Conservation (phyloP, 2,888 invertebrate species). For the Neoaliturus tenellus region DNA sequence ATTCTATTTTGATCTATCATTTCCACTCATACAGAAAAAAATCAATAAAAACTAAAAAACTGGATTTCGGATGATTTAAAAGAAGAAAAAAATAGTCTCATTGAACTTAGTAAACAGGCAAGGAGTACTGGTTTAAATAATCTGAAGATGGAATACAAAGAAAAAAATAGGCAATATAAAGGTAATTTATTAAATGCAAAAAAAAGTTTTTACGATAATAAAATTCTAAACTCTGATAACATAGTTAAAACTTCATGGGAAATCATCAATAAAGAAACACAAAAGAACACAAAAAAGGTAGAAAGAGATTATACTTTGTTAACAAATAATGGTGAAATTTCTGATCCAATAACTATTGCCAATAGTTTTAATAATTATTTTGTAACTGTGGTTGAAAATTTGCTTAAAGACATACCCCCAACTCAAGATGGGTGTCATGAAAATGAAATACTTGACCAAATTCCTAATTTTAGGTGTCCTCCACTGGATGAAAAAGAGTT, state of each 20-base stretch:
- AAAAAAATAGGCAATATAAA: constrained; percentile 16
- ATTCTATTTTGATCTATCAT: constrained; percentile 2
- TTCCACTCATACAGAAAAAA: not conserved
- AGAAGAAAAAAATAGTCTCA: constrained; percentile 19
- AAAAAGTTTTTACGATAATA: not conserved
- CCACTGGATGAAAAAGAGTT: constrained; percentile 8
- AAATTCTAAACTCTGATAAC: constrained; percentile 41
- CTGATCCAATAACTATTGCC: not conserved
- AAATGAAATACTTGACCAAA: not conserved
- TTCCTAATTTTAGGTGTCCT: constrained; percentile 31
- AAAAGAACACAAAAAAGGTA: not conserved
- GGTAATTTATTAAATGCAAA: not conserved
- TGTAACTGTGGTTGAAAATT: not conserved
- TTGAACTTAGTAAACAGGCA: constrained; percentile 21
- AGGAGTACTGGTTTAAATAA: not conserved
- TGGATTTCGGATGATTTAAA: constrained; percentile 7
- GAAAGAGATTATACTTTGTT: not conserved
- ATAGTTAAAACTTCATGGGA: not conserved
- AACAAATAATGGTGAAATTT: not conserved
- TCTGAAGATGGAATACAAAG: not conserved
- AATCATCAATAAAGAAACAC: constrained; percentile 28
- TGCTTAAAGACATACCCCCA: not conserved
- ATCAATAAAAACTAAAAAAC: not conserved
- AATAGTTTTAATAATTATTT: constrained; percentile 35
- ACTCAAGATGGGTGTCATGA: not conserved